Evolutionary conservation across 2,888 invertebrate species (phyloP).

Genomic region (Latrodectus hesperus): DNA sequence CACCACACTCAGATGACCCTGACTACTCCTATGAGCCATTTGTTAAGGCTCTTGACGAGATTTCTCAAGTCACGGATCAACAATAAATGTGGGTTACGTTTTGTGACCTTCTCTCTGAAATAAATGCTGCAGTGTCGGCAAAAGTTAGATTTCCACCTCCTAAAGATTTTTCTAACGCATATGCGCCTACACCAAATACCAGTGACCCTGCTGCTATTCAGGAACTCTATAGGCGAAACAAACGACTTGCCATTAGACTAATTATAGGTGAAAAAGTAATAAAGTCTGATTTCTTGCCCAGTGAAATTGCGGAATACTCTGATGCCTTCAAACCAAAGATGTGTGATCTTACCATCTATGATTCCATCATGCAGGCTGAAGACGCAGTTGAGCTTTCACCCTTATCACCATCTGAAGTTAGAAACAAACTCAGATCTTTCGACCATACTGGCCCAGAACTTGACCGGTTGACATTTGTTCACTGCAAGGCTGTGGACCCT

Average conservation of each 20-base stretch:
- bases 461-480: background rate
- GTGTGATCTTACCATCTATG: too few species aligned
- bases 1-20: too few species aligned
- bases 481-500: conserved; percentile 6
- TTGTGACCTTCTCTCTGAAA: too few species aligned
- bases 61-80: too few species aligned
- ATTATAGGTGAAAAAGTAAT: background rate
- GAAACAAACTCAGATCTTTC: background rate
- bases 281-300: background rate
- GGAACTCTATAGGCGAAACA: background rate
- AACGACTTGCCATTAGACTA: background rate
- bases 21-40: too few species aligned
- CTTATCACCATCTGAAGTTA: background rate
- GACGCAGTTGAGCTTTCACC: background rate
- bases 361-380: rapidly evolving
- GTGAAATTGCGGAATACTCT: background rate
- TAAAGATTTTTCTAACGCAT: rapidly evolving
- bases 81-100: too few species aligned
- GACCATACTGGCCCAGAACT: background rate
- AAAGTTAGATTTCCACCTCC: too few species aligned
- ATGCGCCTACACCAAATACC: background rate
- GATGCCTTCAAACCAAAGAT: background rate
- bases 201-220: background rate
- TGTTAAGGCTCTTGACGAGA: too few species aligned
- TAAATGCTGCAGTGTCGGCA: too few species aligned